Evolutionary conservation across 2,113 vertebrate genomes (phyloP).

Genomic region (Cinclus cinclus): DNA sequence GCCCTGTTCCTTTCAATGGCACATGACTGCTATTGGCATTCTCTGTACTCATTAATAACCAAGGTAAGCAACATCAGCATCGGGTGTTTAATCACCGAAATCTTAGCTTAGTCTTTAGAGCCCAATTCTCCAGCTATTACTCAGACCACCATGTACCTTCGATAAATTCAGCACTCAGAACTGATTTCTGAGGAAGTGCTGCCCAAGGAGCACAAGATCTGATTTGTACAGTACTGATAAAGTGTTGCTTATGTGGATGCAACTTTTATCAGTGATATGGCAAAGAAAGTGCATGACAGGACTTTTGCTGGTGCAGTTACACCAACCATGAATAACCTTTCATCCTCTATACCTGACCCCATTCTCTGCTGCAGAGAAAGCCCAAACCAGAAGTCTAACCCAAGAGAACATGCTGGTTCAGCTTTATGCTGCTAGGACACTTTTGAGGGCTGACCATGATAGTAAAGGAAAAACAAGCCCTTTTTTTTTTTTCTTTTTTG

Average conservation of each 20-base stretch:
- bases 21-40: not conserved
- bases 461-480: not conserved
- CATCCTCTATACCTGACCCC: not conserved
- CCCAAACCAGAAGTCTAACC: not conserved
- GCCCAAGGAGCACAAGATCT: not conserved
- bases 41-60: conserved; percentile 23
- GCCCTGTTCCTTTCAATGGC: not conserved
- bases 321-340: not conserved
- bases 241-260: not conserved
- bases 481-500: not conserved
- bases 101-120: not conserved
- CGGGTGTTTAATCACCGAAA: not conserved
- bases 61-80: conserved; percentile 16
- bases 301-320: not conserved
- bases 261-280: not conserved
- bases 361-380: not conserved
- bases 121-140: not conserved
- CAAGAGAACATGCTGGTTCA: not conserved
- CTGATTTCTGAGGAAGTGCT: not conserved
- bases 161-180: not conserved
- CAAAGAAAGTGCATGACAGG: not conserved
- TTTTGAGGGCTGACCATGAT: not conserved
- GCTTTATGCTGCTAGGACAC: not conserved
- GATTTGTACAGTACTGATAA: not conserved
- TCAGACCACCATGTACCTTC: not conserved